Base-by-base conservation (phyloP, 2,888 invertebrate genomes). In the Agriopis aurantiaria region DNA sequence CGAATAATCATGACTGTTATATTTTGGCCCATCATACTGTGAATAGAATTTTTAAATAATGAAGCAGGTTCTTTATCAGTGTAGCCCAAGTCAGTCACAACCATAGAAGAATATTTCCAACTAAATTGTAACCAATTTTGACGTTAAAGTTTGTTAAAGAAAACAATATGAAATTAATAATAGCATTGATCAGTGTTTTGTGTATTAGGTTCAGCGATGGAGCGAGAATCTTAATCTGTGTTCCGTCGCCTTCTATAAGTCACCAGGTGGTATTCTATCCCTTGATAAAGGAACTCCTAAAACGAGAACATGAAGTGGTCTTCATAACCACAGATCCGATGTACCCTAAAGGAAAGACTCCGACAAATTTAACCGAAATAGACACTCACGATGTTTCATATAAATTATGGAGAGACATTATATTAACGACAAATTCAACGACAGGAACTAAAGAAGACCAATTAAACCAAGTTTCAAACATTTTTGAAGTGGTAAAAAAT, bases 231-330 rank as follows among this genome's bases (percentile, higher is more conserved):
- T 33, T 69, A 53, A 46, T 69, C 3, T 33, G 40, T 48, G 69
- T 69, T 3, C 69, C 69, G 9, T 48, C 61, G 8, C 69, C 69
- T 3, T 61, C 61, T 1, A 9, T 65, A 8, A 69, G 69, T 14
- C 69, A 69, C n/a, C 65, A 49, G 45, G 56, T 64, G 14, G 64
- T 64, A 14, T 64, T 64, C 40, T 46, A 40, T 56, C 55, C 48
- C 3, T 14, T 64, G 2, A 48, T 64, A 64, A 64, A 48, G 1
- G 64, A 55, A 64, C 64, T 64, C 1, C 4, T 64, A 10, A 48
- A 49, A 40, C 45, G 48, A 56, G 92, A 92, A 1, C 92, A 94
- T 67, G 83, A 92, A 59, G 69, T 94, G 0, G 81, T 85, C 0
- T 78, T 90, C 0, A 72, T 91, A 6, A 90, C 92, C 0, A 65